A percentile compares a stretch with the other conserved stretches of the same genome.
Conservation (phyloP, 2,797 vertebrate genomes). For the Vireo griseus region DNA sequence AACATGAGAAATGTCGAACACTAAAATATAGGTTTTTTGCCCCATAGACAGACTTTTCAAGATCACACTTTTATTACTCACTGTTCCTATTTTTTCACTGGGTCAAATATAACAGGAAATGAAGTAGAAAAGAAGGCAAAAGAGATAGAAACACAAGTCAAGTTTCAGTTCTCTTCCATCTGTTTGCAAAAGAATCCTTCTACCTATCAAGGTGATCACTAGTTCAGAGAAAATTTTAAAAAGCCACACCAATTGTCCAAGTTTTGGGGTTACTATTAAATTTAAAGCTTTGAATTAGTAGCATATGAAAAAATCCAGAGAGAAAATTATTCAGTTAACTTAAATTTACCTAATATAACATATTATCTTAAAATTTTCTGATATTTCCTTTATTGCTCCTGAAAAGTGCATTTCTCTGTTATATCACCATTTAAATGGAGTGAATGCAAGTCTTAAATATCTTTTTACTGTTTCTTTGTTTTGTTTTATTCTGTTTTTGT, state of each 20-base stretch:
- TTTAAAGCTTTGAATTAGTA: background rate
- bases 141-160: background rate
- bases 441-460: background rate
- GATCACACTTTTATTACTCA: background rate
- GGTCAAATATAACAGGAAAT: background rate
- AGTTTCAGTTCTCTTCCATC: background rate
- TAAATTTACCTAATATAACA: background rate
- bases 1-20: background rate
- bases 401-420: background rate
- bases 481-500: background rate
- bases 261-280: background rate
- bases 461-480: fast-evolving
- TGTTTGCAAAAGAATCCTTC: background rate
- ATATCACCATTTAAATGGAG: background rate
- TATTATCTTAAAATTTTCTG: background rate
- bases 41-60: background rate
- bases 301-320: background rate
- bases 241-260: background rate
- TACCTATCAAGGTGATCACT: background rate
- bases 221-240: background rate
- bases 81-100: background rate
- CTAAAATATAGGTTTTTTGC: background rate
- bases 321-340: background rate
- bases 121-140: background rate
- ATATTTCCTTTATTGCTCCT: background rate